A percentile compares a stretch with the other conserved stretches of the same genome.
phyloP scores from a whole-genome alignment of 2,888 invertebrate species.

The Parnassius mnemosyne region DNA sequence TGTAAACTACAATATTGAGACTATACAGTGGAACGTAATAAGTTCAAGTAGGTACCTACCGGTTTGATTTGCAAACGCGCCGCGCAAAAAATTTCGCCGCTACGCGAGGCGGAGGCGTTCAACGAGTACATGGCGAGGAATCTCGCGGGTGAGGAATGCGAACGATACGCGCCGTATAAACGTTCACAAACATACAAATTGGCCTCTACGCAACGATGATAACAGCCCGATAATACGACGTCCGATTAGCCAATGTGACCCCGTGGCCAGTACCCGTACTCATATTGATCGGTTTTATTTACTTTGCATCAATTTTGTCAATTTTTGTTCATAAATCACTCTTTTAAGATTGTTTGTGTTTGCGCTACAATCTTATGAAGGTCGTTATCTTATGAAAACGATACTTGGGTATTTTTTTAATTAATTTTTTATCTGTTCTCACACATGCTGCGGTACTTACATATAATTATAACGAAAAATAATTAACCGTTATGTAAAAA shows the following conservation, averaged over 20 bases:
- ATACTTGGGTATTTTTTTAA: no score
- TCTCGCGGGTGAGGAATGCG: conserved; percentile 70
- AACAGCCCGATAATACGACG: conserved; percentile 69
- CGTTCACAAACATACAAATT: conserved; percentile 46
- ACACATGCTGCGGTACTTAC: not conserved
- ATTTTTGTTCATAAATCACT: no score
- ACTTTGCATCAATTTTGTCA: not conserved
- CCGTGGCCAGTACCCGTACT: not conserved
- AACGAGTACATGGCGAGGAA: conserved; percentile 54
- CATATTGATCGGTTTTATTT: conserved; percentile 7
- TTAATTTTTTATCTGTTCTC: no score
- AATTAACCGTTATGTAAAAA: conserved; percentile 2
- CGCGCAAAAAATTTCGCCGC: conserved; percentile 74
- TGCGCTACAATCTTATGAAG: not conserved
- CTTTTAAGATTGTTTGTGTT: no score
- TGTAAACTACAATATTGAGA: conserved; percentile 28
- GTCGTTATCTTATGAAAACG: no score
- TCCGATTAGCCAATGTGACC: conserved; percentile 72
- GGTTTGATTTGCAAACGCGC: conserved; percentile 69
- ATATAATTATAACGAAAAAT: not conserved
- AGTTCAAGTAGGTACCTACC: conserved; percentile 49
- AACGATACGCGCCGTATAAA: conserved; percentile 44
- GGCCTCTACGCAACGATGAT: conserved; percentile 50
- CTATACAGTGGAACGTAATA: conserved; percentile 33
- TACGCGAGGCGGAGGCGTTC: conserved; percentile 51